Evolutionary conservation across 2,888 invertebrate species (phyloP).

Genomic region (Drosophila leonis): DNA sequence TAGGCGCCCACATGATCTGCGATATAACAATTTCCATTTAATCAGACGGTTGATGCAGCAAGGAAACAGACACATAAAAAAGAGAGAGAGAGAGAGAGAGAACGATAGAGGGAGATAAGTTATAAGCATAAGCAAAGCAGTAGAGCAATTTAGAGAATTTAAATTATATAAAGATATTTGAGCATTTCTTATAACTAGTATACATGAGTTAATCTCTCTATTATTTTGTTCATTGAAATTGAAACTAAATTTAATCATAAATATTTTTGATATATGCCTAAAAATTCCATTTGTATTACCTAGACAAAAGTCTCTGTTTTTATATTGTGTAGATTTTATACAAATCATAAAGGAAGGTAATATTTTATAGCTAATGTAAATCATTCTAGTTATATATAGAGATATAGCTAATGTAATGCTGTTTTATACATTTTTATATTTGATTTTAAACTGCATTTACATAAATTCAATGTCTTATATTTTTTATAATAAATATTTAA

Average conservation of each 20-base stretch:
- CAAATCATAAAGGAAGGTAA: no score
- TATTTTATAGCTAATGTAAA: no score
- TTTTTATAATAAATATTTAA: background rate
- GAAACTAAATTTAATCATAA: background rate
- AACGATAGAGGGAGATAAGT: background rate
- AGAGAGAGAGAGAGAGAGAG: background rate
- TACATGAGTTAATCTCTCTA: background rate
- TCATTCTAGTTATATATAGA: background rate
- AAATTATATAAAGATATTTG: background rate
- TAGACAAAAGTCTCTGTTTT: background rate
- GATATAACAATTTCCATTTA: background rate
- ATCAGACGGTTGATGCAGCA: constrained; percentile 8
- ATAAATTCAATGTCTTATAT: background rate
- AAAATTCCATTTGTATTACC: background rate
- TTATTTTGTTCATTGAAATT: background rate
- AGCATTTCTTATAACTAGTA: background rate
- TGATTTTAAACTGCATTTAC: background rate
- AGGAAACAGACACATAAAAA: background rate
- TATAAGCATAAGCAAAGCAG: background rate
- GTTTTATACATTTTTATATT: background rate
- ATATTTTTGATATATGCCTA: background rate
- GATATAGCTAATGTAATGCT: background rate
- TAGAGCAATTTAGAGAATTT: background rate
- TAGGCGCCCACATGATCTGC: constrained; percentile 82
- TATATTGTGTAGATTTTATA: no score